These are phyloP conservation scores for Muscidifurax raptorellus DNA, from an alignment of 1,140 invertebrate genomes.

Conservation along the genomic window DNA sequence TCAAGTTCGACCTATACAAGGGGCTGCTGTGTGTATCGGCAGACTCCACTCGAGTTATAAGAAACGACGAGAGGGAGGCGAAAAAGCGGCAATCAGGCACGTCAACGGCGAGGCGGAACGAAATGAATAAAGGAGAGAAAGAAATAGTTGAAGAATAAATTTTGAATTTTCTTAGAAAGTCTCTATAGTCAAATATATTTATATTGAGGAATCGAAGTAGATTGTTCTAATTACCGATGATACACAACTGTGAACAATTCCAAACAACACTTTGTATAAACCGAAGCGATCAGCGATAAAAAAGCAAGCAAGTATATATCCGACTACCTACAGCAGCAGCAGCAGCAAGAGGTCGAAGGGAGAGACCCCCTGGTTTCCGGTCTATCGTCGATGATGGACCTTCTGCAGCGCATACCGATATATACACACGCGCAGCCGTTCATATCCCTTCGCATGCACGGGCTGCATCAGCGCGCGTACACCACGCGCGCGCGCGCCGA, in stretches of 20 bases:
- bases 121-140: background rate
- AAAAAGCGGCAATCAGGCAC: constrained; percentile 27
- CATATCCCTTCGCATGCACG: background rate
- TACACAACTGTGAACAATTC: too few species aligned
- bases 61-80: background rate
- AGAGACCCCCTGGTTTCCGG: constrained; percentile 40
- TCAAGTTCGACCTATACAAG: constrained; percentile 1
- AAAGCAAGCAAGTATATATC: background rate
- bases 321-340: too few species aligned
- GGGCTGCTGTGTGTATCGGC: constrained; percentile 37
- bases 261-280: too few species aligned
- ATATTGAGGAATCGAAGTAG: too few species aligned
- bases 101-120: too few species aligned
- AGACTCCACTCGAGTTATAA: constrained; percentile 19
- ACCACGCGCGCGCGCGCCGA: constrained; percentile 28
- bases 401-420: background rate
- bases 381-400: constrained; percentile 37
- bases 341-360: background rate
- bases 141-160: background rate
- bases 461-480: background rate
- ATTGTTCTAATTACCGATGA: too few species aligned
- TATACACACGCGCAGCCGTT: background rate
- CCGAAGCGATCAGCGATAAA: background rate
- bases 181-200: too few species aligned
- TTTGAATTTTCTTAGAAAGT: too few species aligned